Conservation (phyloP, 2,113 vertebrate genomes). For the Taxidea taxus region DNA sequence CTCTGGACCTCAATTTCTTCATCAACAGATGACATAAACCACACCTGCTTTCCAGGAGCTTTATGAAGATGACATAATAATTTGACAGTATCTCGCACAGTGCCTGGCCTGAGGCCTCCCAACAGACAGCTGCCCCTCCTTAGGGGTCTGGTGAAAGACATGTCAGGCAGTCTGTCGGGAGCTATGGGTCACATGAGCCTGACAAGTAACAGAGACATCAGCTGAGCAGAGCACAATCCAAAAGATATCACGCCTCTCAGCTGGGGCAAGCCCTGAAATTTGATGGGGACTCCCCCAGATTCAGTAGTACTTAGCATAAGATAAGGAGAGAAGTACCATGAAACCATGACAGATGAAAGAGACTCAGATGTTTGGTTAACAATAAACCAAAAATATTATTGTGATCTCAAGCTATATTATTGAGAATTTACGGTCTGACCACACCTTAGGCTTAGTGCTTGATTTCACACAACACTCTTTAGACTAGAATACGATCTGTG, state of each 20-base stretch:
- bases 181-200: background rate
- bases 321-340: background rate
- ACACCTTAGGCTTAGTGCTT: background rate
- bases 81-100: background rate
- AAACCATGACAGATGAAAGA: background rate
- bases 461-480: background rate
- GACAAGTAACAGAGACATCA: background rate
- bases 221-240: background rate
- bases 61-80: background rate
- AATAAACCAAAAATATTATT: constrained; percentile 14
- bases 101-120: background rate
- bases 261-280: background rate
- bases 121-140: background rate
- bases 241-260: background rate
- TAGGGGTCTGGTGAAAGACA: background rate
- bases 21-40: background rate
- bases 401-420: background rate
- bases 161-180: background rate
- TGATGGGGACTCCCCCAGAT: background rate
- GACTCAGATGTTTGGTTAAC: background rate
- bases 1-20: background rate
- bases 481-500: background rate
- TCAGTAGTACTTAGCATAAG: background rate
- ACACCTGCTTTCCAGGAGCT: background rate
- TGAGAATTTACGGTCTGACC: background rate